Conservation (phyloP, 2,797 vertebrate species). For the Smutsia gigantea region DNA sequence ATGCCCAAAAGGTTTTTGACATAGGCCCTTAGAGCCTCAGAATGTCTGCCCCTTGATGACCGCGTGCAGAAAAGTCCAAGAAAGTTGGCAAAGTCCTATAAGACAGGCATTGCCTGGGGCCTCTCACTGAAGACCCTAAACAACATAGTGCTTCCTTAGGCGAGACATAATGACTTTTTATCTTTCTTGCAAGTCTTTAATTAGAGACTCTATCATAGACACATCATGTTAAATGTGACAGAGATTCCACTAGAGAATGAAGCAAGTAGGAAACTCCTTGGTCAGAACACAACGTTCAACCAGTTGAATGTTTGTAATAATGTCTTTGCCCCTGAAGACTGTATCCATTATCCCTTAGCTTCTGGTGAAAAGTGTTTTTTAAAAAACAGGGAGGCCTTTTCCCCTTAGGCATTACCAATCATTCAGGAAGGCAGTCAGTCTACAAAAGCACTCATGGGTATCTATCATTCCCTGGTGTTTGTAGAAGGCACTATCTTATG, state of each 20-base stretch:
- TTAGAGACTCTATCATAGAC: conserved; percentile 66
- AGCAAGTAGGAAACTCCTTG: background rate
- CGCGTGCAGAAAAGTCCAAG: background rate
- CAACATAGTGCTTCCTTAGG: conserved; percentile 48
- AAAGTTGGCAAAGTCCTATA: conserved; percentile 1
- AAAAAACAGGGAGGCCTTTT: background rate
- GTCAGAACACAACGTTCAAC: background rate
- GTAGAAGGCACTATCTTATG: background rate
- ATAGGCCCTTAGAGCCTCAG: background rate
- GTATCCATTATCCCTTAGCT: background rate
- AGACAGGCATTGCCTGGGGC: conserved; percentile 50
- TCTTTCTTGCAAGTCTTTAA: conserved; percentile 66
- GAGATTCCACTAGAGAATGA: conserved; percentile 23
- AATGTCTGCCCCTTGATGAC: background rate
- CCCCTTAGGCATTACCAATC: background rate
- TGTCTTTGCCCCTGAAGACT: conserved; percentile 37
- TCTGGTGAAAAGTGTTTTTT: background rate
- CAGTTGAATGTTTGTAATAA: conserved; percentile 4
- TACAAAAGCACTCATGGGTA: background rate
- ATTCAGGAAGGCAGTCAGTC: background rate
- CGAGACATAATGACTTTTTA: conserved; percentile 62
- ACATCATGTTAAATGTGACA: conserved; percentile 29
- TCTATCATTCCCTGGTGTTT: background rate
- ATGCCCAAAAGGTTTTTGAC: background rate
- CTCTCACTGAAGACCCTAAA: conserved; percentile 34